Conservation (phyloP, 2,797 vertebrate species). For the Sphaeramia orbicularis region DNA sequence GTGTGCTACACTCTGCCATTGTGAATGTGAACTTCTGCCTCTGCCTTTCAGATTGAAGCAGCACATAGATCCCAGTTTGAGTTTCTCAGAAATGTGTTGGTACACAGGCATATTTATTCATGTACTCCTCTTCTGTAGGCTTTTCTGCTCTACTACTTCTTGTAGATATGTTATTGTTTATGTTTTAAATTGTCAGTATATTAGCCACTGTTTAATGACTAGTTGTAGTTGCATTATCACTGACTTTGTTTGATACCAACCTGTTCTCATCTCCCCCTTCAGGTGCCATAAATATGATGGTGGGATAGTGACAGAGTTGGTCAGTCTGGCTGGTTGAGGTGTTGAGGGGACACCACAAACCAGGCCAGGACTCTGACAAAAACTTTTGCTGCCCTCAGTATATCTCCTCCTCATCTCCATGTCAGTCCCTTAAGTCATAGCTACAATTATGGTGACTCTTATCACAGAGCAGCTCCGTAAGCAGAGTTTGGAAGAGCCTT, state of each 20-base stretch:
- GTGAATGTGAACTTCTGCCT: constrained; percentile 60
- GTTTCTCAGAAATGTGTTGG: constrained; percentile 11
- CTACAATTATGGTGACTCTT: constrained; percentile 90
- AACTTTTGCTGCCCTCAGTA: constrained; percentile 44
- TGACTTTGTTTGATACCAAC: constrained; percentile 12
- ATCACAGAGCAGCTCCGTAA: constrained; percentile 91
- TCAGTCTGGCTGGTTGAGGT: constrained; percentile 79
- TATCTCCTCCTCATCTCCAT: constrained; percentile 56
- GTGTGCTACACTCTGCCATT: constrained; percentile 54
- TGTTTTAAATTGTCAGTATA: not conserved
- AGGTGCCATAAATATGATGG: constrained; percentile 64
- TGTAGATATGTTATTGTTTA: no score
- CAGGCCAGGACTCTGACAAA: constrained; percentile 74
- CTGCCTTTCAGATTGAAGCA: constrained; percentile 40
- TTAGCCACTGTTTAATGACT: constrained; percentile 1
- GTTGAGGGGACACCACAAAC: constrained; percentile 76
- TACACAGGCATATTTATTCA: constrained; percentile 1
- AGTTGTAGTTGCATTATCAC: constrained; percentile 12
- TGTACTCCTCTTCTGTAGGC: not conserved
- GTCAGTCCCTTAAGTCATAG: constrained; percentile 48
- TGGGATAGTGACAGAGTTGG: constrained; percentile 58
- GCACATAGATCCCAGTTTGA: constrained; percentile 11
- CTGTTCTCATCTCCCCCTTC: constrained; percentile 29
- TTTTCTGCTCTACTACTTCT: constrained; percentile 4
- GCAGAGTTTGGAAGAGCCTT: constrained; percentile 91